Percentiles rank a stretch among this genome's conserved stretches.
phyloP scores from a whole-genome alignment of 2,113 vertebrate genomes.

The Polypterus bichir region DNA sequence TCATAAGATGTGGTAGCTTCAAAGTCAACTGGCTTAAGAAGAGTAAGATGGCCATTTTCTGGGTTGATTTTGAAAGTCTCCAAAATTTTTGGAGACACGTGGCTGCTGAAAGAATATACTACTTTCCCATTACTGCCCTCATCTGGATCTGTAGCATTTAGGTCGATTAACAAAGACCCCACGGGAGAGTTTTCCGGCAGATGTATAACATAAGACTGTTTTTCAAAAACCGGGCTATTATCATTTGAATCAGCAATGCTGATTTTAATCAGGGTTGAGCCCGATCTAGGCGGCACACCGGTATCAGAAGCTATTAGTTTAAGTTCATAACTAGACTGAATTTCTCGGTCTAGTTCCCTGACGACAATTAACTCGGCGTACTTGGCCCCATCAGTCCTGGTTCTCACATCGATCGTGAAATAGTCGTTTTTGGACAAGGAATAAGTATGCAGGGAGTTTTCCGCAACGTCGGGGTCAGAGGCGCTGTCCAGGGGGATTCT shows the following conservation, averaged over 20 bases:
- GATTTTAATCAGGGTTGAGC: constrained; percentile 82
- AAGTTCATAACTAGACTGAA: constrained; percentile 73
- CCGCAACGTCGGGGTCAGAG: constrained; percentile 81
- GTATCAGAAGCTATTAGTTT: constrained; percentile 80
- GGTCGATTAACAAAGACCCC: constrained; percentile 76
- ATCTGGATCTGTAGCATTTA: constrained; percentile 96
- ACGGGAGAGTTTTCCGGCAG: constrained; percentile 70
- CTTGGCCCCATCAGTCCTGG: constrained; percentile 82
- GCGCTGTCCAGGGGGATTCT: constrained; percentile 85
- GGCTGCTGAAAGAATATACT: constrained; percentile 85
- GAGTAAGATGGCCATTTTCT: constrained; percentile 76
- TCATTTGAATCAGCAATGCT: constrained; percentile 92
- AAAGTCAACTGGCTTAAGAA: constrained; percentile 84
- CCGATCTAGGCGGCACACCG: constrained; percentile 73
- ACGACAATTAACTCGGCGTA: constrained; percentile 87
- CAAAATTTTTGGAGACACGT: constrained; percentile 74
- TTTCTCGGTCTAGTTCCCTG: constrained; percentile 75
- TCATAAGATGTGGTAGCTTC: constrained; percentile 77
- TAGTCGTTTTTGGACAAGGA: constrained; percentile 76
- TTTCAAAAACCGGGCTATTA: constrained; percentile 85
- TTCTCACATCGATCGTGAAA: constrained; percentile 78
- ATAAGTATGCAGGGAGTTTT: constrained; percentile 82
- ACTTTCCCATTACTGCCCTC: constrained; percentile 91
- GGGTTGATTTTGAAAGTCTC: constrained; percentile 85
- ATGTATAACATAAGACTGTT: constrained; percentile 68